Percentiles rank a stretch among this genome's conserved stretches.
Evolutionary conservation across 1,140 invertebrate species (phyloP).

Genomic region (Trichomalopsis sarcophagae): DNA sequence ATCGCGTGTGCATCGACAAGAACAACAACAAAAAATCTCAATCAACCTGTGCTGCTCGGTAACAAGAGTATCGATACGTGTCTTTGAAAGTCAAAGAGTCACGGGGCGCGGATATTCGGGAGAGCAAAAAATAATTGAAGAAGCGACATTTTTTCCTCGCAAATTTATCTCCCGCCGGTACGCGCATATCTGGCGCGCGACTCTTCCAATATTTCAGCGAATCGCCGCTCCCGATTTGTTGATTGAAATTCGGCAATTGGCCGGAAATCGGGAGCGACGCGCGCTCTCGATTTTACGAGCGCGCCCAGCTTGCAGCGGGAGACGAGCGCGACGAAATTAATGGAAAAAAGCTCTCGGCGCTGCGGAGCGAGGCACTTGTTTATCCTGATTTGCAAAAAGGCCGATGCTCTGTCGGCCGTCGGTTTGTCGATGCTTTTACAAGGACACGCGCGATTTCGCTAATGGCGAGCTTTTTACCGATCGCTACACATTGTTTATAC

Average conservation of each 20-base stretch:
- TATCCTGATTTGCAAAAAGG: constrained; percentile 42
- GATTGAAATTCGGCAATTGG: constrained; percentile 55
- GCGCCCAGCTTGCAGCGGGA: neutral
- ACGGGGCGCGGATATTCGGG: too few relatives aligned
- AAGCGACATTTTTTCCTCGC: neutral
- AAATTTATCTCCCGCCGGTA: neutral
- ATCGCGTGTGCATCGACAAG: too few relatives aligned
- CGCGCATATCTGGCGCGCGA: constrained; percentile 19
- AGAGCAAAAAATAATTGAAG: too few relatives aligned
- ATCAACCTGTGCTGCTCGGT: too few relatives aligned
- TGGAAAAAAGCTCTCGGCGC: constrained; percentile 4
- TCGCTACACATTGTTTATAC: constrained; percentile 38
- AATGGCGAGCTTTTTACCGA: constrained; percentile 24
- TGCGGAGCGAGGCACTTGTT: constrained; percentile 3
- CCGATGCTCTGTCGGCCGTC: neutral
- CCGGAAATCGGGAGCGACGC: constrained; percentile 28
- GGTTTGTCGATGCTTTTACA: constrained; percentile 9
- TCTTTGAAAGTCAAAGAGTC: too few relatives aligned
- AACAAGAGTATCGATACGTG: too few relatives aligned
- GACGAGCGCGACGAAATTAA: constrained; percentile 25
- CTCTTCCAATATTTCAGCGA: constrained; percentile 55
- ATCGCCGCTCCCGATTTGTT: constrained; percentile 34
- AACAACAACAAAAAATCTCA: too few relatives aligned
- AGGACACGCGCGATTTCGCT: constrained; percentile 22
- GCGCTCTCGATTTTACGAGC: constrained; percentile 14